phyloP scores from a whole-genome alignment of 2,888 invertebrate species.

The Chymomyza amoena region DNA sequence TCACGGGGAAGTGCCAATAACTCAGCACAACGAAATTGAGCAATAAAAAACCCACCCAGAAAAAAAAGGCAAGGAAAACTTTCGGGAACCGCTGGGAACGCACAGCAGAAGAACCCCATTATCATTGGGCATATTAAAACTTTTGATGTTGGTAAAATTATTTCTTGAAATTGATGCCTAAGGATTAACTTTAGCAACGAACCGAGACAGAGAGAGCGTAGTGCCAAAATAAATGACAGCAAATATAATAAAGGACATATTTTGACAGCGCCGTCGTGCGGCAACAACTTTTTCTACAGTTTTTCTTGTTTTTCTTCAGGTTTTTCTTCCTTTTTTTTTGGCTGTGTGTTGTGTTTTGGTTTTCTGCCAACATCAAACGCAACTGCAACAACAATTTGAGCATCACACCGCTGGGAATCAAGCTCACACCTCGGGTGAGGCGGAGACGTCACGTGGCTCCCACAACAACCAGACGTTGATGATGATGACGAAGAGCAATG shows the following conservation, averaged over 20 bases:
- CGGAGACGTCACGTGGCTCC: neutral
- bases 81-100: conserved; percentile 16
- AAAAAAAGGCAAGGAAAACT: conserved; percentile 19
- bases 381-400: conserved; percentile 3
- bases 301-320: conserved; percentile 14
- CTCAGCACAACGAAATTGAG: conserved; percentile 61
- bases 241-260: conserved; percentile 66
- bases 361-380: conserved; percentile 54
- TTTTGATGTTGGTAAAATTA: conserved; percentile 73
- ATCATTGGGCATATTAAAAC: conserved; percentile 75
- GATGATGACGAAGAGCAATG: conserved; percentile 41
- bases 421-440: conserved; percentile 19
- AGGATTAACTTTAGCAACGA: conserved; percentile 64
- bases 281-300: conserved; percentile 17
- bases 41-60: conserved; percentile 69
- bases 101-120: conserved; percentile 41
- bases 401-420: conserved; percentile 57
- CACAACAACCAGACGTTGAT: neutral
- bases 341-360: neutral
- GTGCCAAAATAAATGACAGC: conserved; percentile 20
- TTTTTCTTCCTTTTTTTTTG: conserved; percentile 6
- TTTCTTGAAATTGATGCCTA: conserved; percentile 72
- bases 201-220: conserved; percentile 7
- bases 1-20: conserved; percentile 46
- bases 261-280: conserved; percentile 36